phyloP scores from a whole-genome alignment of 2,888 invertebrate species.

The Drosophila flavopinicola region DNA sequence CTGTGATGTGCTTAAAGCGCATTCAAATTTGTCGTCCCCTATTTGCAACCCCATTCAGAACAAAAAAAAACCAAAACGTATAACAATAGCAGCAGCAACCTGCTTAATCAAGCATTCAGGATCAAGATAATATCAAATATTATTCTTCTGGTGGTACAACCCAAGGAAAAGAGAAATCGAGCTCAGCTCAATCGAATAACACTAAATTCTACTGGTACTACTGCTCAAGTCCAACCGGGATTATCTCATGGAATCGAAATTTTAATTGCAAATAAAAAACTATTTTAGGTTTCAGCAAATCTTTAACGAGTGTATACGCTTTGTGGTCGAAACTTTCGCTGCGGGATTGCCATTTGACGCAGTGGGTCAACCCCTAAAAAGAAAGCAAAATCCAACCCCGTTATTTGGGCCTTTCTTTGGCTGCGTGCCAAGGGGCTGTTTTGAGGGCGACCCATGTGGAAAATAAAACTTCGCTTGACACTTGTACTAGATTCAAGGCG shows the following conservation, averaged over 20 bases:
- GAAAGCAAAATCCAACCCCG: slow-evolving; percentile 8
- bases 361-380: slow-evolving; percentile 56
- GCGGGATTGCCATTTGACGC: slow-evolving; percentile 10
- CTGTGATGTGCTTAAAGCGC: too few species aligned
- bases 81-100: too few species aligned
- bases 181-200: too few species aligned
- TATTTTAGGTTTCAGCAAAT: slow-evolving; percentile 8
- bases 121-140: too few species aligned
- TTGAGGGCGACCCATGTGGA: slow-evolving; percentile 36
- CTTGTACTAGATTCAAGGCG: slow-evolving; percentile 51
- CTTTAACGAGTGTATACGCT: not conserved
- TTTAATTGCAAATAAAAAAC: slow-evolving; percentile 22
- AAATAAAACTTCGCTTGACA: slow-evolving; percentile 60
- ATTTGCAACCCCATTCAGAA: too few species aligned
- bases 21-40: too few species aligned
- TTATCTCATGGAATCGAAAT: slow-evolving; percentile 23
- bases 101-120: too few species aligned
- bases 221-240: too few species aligned
- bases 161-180: too few species aligned
- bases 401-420: slow-evolving; percentile 36
- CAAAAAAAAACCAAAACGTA: too few species aligned
- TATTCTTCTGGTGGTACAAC: too few species aligned
- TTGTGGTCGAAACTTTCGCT: slow-evolving; percentile 20
- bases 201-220: too few species aligned
- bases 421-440: slow-evolving; percentile 70